Evolutionary conservation across 2,113 vertebrate species (phyloP), one percentile per base, ranked within the genome.

Genomic region (Pavo muticus): DNA sequence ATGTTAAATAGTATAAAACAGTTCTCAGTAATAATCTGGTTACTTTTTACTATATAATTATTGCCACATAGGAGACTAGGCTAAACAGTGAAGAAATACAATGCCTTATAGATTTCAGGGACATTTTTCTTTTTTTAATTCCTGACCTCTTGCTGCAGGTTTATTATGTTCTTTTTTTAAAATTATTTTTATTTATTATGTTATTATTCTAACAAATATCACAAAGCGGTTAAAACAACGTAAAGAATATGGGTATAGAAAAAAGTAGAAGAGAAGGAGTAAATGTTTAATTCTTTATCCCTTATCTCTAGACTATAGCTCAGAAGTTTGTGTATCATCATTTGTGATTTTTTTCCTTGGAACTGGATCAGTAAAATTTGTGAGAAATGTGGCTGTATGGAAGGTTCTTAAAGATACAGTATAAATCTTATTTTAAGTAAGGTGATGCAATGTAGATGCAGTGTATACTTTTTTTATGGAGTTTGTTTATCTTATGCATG

Each of bases 31-130:
- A 88, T 93, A 90, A 87, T 87, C 61, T 88, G 65, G 37, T 95
- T 96, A 80, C 52, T 35, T 96, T 97, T 94, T 84, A 94, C 6
- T 67, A 56, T 5, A 18, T 92, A 75, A 89, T 91, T 91, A 91
- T 80, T 94, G 63, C 42, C 71, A 90, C 78, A 72, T 6, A 40
- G n/a, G 54, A 57, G 74, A 84, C 40, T 75, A 32, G 12, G 67
- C 48, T 90, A 52, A 72, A 79, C 57, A 90, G 64, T 64, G 74
- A 88, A 95, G 69, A 95, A 92, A 87, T 57, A 59, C 19, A 91
- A 69, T 67, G 39, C 15, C 40, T 87, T 48, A 52, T 20, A 94
- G n/a, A 89, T 37, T 90, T 94, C 84, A 96, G 81, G 16, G 37
- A 73, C 6, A 32, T 57, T 52, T 47, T 47, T 8, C 35, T 52